Percentiles rank a stretch among this genome's conserved stretches.
phyloP scores from a whole-genome alignment of 2,797 vertebrate species.

The Chaetophractus vellerosus region DNA sequence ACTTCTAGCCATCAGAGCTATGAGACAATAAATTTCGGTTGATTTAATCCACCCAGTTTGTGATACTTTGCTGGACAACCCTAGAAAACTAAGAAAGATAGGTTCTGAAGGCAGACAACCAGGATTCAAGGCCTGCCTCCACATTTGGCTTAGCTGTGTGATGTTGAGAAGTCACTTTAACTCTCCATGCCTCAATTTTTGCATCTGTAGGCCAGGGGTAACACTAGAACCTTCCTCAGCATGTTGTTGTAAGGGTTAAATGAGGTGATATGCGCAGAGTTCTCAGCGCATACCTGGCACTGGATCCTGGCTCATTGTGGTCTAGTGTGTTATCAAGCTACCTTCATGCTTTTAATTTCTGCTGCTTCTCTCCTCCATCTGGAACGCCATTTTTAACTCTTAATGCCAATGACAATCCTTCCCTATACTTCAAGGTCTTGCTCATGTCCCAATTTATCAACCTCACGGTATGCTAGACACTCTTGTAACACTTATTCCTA shows the following conservation, averaged over 20 bases:
- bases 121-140: neutral
- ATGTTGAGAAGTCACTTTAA: neutral
- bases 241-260: accelerated
- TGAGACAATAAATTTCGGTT: too few species aligned
- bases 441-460: too few species aligned
- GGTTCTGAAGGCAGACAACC: neutral
- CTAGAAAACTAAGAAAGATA: too few species aligned
- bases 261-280: neutral
- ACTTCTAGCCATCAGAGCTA: too few species aligned
- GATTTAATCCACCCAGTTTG: too few species aligned
- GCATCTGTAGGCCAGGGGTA: accelerated
- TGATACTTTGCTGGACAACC: too few species aligned
- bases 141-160: neutral
- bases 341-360: neutral
- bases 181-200: neutral
- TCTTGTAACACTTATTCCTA: neutral
- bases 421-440: neutral
- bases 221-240: accelerated
- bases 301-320: accelerated
- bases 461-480: accelerated
- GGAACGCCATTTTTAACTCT: too few species aligned
- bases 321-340: too few species aligned
- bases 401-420: neutral
- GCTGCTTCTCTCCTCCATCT: neutral
- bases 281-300: neutral